A percentile compares a stretch with the other conserved stretches of the same genome.
Evolutionary conservation across 2,113 vertebrate species (phyloP).

Genomic region (Labeo catla): DNA sequence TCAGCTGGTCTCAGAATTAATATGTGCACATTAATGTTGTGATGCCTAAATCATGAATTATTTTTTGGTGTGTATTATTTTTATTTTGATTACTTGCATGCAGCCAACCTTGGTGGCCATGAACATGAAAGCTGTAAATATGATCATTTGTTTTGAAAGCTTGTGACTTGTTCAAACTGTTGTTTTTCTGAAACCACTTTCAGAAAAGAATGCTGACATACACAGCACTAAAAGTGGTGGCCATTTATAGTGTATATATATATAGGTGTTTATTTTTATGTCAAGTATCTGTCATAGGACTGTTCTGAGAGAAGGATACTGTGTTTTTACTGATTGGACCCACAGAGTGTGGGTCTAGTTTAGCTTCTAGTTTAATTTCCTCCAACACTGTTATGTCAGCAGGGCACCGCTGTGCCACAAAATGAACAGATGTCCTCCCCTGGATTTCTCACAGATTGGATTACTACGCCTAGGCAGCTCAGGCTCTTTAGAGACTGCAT

Average conservation of each 20-base stretch:
- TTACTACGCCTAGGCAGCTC: slow-evolving; percentile 31
- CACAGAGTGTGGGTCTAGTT: slow-evolving; percentile 18
- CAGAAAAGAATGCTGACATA: not conserved
- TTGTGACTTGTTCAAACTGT: not conserved
- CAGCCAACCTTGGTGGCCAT: not conserved
- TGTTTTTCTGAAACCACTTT: not conserved
- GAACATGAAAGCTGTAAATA: not conserved
- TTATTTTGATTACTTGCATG: not conserved
- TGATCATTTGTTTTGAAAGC: not conserved
- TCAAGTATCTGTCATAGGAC: not conserved
- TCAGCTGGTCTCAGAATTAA: no score
- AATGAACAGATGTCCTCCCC: slow-evolving; percentile 48
- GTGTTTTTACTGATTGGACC: not conserved
- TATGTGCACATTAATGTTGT: not conserved
- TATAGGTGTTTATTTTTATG: not conserved
- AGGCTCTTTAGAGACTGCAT: slow-evolving; percentile 5
- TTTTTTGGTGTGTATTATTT: not conserved
- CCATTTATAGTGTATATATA: not conserved
- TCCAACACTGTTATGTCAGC: slow-evolving; percentile 50
- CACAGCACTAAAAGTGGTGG: not conserved
- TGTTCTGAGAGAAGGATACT: not conserved
- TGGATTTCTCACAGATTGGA: slow-evolving; percentile 44
- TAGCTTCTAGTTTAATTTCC: slow-evolving; percentile 63
- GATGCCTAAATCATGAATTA: not conserved
- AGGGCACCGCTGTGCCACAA: slow-evolving; percentile 37